Base-by-base conservation (phyloP, 2,113 vertebrate species). In the Lontra canadensis region DNA sequence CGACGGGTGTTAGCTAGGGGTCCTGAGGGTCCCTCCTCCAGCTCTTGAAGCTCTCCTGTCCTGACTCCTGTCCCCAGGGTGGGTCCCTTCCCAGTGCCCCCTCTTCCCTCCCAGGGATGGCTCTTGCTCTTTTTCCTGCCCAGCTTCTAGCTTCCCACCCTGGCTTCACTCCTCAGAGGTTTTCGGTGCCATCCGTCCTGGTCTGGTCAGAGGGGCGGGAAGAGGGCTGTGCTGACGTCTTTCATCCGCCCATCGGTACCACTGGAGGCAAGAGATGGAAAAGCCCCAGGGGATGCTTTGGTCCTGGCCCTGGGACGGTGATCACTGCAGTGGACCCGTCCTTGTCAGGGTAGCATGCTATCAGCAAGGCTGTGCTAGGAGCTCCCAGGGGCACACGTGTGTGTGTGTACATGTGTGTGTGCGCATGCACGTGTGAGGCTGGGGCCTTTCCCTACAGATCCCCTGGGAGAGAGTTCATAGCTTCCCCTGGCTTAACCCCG, bases 201-300 rank as follows among this genome's bases (percentile, higher is more conserved):
- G 39, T 29, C 44, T 11, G 23, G 11, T 65, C 29, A 10, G 18
- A 31, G 9, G 34, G 49, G 36, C 2, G 52, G 34, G 42, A 36
- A 20, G n/a, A 84, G 7, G 20, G 23, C 42, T n/a, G 15, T 34
- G 82, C 34, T 3, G 57, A 21, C 5, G 3, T 67, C 31, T 34
- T 44, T 59, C 39, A 10, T 20, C 4, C 0, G 25, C 57, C 20
- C 4, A 0, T 7, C 0, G 1, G 4, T 71, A 11, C 61, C 13
- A 6, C 5, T 3, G 5, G 7, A 67, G 1, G 29, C 3, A 12
- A 44, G 47, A 82, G n/a, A 29, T 13, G 0, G 0, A 21, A 18
- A 10, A 36, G 3, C 55, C 52, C 20, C 0, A 7, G 0, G 25
- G n/a, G n/a, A 26, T 11, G 34, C 52, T 36, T 36, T 67, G 21